Evolutionary conservation across 2,113 vertebrate genomes (phyloP).

Genomic region (Rallus limicola): DNA sequence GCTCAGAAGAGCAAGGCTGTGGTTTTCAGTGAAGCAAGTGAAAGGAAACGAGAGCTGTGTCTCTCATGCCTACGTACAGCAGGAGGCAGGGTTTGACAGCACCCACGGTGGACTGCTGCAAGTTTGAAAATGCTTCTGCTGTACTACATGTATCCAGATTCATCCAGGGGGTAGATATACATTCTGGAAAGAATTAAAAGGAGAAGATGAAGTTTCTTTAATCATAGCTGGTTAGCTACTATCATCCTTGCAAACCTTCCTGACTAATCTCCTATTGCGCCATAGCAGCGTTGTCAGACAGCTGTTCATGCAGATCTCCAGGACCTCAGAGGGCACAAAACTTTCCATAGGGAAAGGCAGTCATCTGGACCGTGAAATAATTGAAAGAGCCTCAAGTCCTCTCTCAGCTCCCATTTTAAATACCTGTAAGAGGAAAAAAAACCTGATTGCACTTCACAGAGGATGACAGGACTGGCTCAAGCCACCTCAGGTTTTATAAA

Average conservation of each 20-base stretch:
- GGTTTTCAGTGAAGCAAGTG: neutral
- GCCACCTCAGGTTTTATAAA: neutral
- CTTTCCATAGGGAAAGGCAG: neutral
- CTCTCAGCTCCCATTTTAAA: neutral
- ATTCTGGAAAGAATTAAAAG: neutral
- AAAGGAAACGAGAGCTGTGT: neutral
- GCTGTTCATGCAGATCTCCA: neutral
- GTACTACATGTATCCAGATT: neutral
- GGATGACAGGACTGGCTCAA: neutral
- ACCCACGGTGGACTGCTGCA: fast-evolving
- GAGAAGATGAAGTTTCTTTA: neutral
- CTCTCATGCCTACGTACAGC: neutral
- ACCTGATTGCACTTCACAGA: neutral
- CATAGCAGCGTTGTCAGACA: neutral
- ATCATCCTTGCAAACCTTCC: neutral
- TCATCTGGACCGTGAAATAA: neutral
- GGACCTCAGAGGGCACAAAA: neutral
- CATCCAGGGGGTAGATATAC: neutral
- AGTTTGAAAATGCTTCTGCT: neutral
- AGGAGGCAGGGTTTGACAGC: neutral
- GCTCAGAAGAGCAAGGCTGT: neutral
- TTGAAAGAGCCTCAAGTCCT: neutral
- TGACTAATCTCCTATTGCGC: neutral
- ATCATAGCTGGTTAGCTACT: neutral
- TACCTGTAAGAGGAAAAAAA: neutral